These are phyloP conservation scores for Argyresthia goedartella DNA, from an alignment of 2,888 invertebrate genomes.

Conservation along the genomic window DNA sequence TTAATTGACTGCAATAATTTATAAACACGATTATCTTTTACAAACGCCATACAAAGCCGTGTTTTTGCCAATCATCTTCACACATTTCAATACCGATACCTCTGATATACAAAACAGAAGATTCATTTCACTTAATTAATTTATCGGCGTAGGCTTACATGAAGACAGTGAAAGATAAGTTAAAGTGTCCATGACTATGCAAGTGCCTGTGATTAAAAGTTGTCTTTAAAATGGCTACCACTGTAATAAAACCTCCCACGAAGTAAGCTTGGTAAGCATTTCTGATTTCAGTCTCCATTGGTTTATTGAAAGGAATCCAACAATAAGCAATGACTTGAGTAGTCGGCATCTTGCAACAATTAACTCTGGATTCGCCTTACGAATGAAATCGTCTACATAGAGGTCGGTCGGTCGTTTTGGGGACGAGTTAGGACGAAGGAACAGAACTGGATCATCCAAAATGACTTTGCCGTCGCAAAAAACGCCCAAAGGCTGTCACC, in stretches of 20 bases:
- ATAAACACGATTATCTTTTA: not conserved
- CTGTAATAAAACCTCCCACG: not conserved
- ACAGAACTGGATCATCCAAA: too few species aligned
- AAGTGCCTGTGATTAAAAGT: slow-evolving; percentile 34
- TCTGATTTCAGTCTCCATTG: too few species aligned
- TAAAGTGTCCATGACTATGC: slow-evolving; percentile 25
- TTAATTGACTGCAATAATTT: too few species aligned
- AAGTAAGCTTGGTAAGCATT: too few species aligned
- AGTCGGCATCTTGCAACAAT: too few species aligned
- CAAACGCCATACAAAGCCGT: not conserved
- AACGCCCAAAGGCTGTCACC: too few species aligned
- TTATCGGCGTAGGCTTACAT: not conserved
- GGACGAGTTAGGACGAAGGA: too few species aligned
- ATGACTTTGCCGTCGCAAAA: too few species aligned
- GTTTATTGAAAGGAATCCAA: not conserved
- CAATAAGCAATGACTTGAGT: slow-evolving; percentile 16
- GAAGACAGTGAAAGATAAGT: slow-evolving; percentile 2
- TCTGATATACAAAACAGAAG: not conserved
- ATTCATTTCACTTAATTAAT: not conserved
- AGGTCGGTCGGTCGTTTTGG: too few species aligned
- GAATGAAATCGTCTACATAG: too few species aligned
- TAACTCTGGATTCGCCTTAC: too few species aligned
- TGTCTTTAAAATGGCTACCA: slow-evolving; percentile 2
- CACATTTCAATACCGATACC: not conserved
- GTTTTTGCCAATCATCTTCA: not conserved